Percentiles rank a stretch among this genome's conserved stretches.
Evolutionary conservation across 2,113 vertebrate species (phyloP).

Genomic region (Percopsis transmontana): DNA sequence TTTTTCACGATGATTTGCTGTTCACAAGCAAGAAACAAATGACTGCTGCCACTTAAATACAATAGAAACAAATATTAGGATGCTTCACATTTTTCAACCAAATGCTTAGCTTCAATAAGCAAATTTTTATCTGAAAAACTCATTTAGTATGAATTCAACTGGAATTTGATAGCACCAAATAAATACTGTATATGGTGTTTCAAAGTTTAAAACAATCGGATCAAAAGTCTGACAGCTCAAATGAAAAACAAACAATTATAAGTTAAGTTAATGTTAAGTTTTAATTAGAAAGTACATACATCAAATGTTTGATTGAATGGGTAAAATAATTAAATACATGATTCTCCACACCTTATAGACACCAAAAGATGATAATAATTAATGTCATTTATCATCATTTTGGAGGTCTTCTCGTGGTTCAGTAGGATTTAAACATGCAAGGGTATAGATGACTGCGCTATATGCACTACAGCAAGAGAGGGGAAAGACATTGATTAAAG

Average conservation of each 20-base stretch:
- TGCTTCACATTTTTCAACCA: no score
- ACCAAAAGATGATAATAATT: conserved; percentile 52
- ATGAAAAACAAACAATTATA: conserved; percentile 16
- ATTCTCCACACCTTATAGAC: conserved; percentile 47
- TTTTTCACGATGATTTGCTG: conserved; percentile 2
- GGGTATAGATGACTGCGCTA: conserved; percentile 54
- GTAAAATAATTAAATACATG: conserved; percentile 18
- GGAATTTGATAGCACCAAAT: not conserved
- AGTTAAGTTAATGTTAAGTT: no score
- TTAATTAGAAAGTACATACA: not conserved
- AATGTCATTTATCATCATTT: conserved; percentile 66
- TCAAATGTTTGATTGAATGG: conserved; percentile 12
- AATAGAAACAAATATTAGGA: not conserved
- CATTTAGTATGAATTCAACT: not conserved
- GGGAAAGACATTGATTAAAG: not conserved
- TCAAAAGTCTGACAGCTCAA: not conserved
- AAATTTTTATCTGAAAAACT: no score
- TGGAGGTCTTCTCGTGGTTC: conserved; percentile 49
- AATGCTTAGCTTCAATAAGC: no score
- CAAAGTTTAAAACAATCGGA: no score
- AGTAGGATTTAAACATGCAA: conserved; percentile 34
- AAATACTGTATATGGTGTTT: not conserved
- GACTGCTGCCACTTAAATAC: not conserved
- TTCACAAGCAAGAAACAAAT: conserved; percentile 14
- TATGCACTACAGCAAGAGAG: conserved; percentile 3